A percentile compares a stretch with the other conserved stretches of the same genome.
Conservation (phyloP, 2,113 vertebrate species). For the Tinamus guttatus region DNA sequence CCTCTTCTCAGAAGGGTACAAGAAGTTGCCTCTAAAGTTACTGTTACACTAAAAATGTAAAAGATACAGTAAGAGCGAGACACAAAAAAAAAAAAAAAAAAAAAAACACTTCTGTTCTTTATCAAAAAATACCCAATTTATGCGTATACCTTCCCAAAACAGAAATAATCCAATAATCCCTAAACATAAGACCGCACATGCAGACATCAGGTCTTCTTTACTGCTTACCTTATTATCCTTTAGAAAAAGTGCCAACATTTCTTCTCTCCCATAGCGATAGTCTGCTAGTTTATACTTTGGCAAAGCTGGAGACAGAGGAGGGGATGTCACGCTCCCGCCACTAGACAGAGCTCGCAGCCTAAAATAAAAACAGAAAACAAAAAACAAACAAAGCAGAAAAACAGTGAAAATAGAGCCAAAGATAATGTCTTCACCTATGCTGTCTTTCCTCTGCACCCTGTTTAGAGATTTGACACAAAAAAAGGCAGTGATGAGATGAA, state of each 20-base stretch:
- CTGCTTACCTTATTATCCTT: slow-evolving; percentile 95
- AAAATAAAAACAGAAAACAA: not conserved
- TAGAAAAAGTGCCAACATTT: slow-evolving; percentile 99
- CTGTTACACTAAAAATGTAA: not conserved
- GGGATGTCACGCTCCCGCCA: slow-evolving; percentile 91
- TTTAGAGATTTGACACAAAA: not conserved
- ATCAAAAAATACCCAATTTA: not conserved
- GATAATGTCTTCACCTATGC: not conserved
- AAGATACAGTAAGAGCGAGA: not conserved
- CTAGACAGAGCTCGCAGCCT: slow-evolving; percentile 98
- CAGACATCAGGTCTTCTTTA: not conserved
- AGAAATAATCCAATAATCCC: not conserved
- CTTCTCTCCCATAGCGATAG: slow-evolving; percentile 98
- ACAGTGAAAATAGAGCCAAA: not conserved
- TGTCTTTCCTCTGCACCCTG: not conserved
- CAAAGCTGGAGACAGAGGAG: slow-evolving; percentile 96
- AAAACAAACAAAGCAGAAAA: not conserved
- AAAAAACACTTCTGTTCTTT: not conserved
- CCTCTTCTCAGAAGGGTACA: not conserved
- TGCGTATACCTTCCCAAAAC: not conserved
- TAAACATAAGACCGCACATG: not conserved
- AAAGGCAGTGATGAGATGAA: not conserved
- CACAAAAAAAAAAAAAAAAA: not conserved
- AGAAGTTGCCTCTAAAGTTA: not conserved
- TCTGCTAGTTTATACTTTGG: slow-evolving; percentile 99